Base-by-base conservation (phyloP, 2,888 invertebrate genomes). In the Incurvaria masculella region DNA sequence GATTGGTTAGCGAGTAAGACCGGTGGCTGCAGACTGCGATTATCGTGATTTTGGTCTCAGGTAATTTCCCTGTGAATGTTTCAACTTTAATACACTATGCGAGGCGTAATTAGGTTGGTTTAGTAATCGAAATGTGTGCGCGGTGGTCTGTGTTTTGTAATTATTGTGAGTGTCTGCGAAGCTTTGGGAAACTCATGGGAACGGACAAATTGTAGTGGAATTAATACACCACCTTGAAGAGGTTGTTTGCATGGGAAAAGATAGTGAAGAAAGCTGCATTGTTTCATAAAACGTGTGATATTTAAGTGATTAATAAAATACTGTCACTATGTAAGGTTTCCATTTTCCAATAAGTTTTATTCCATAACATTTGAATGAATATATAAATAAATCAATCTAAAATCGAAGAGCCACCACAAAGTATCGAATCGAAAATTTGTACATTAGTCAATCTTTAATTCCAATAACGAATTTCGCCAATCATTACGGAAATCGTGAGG, bases 81-180 rank as follows among this genome's bases (percentile, higher is more conserved):
- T 68, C 65, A 68, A 33, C 33, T 33, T 33, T 33, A 33, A 33
- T 66, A 67, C 68, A 65, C 61, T 62, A 63, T 60, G 56, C 55
- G 56, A 59, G 19, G 57, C 62, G 55, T 73, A 74, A 74, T 75
- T 75, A 73, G 68, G 65, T 65, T 65, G 63, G 64, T 63, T 66
- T 65, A 62, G 68, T 70, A 72, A 73, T 73, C 72, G 72, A 72
- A 72, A 66, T 64, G 61, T 63, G 61, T 60, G 68, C 67, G 68
- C 33, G 33, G 33, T 33, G 33, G 33, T 33, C 33, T 33, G 11
- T 33, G 33, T 33, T 33, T 33, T 14, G 33, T 33, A 33, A 33
- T 33, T 33, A 33, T 33, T 11, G 33, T 33, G 14, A n/a, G 10
- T 23, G 23, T 23, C 23, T 23, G 23, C 23, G 10, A 23, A 33